A percentile compares a stretch with the other conserved stretches of the same genome.
Conservation (phyloP, 2,113 vertebrate species). For the Pituophis catenifer region DNA sequence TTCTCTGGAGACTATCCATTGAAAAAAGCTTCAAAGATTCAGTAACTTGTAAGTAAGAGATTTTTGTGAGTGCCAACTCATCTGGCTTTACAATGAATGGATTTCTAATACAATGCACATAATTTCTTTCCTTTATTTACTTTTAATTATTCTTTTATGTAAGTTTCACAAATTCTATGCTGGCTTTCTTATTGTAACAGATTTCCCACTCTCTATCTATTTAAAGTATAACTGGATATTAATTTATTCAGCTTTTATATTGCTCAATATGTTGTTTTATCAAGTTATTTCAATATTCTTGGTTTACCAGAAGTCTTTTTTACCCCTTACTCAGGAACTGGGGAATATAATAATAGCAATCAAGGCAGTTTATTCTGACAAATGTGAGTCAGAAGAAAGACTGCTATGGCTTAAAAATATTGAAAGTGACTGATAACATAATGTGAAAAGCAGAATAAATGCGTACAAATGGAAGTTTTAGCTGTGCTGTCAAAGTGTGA, state of each 20-base stretch:
- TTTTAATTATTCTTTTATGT: conserved; percentile 17
- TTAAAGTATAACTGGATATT: conserved; percentile 48
- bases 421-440: conserved; percentile 77
- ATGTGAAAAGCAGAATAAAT: conserved; percentile 75
- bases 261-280: conserved; percentile 60
- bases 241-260: conserved; percentile 56
- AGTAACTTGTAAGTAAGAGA: conserved; percentile 12
- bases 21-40: conserved; percentile 26
- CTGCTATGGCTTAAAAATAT: conserved; percentile 75
- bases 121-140: background rate
- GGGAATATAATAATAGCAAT: conserved; percentile 71
- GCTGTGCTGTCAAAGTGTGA: conserved; percentile 67
- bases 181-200: conserved; percentile 41
- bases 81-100: background rate
- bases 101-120: conserved; percentile 31
- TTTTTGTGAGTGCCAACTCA: conserved; percentile 10
- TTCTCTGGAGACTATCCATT: conserved; percentile 2
- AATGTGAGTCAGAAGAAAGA: conserved; percentile 69
- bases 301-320: conserved; percentile 40
- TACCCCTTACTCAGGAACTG: conserved; percentile 57
- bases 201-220: conserved; percentile 5
- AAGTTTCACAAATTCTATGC: conserved; percentile 31
- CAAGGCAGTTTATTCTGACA: conserved; percentile 71
- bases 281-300: conserved; percentile 61
- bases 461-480: conserved; percentile 74